Evolutionary conservation across 2,797 vertebrate species (phyloP).

Genomic region (Crocidura indochinensis): DNA sequence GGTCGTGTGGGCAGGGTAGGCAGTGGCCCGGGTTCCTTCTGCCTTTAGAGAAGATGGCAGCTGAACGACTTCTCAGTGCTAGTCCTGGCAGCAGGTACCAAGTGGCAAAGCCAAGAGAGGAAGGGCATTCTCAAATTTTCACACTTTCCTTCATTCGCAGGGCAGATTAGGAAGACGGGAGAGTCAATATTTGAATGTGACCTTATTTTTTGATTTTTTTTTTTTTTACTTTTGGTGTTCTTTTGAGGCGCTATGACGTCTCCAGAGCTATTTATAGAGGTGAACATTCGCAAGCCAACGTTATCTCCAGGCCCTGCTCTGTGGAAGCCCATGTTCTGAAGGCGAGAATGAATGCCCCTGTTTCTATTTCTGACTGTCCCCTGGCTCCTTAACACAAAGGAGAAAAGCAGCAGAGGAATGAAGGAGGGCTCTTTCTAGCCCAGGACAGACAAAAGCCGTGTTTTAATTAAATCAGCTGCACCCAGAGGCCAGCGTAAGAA

Average conservation of each 20-base stretch:
- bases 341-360: background rate
- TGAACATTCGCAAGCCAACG: background rate
- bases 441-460: background rate
- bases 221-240: background rate
- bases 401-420: background rate
- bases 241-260: background rate
- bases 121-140: background rate
- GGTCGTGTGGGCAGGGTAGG: background rate
- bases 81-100: background rate
- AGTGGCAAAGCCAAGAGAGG: background rate
- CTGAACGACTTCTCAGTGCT: background rate
- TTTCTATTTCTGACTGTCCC: slow-evolving; percentile 56
- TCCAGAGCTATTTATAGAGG: slow-evolving; percentile 41
- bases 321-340: background rate
- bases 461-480: slow-evolving; percentile 46
- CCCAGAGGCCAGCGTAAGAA: background rate
- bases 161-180: background rate
- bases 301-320: background rate
- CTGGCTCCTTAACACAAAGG: slow-evolving; percentile 30
- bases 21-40: background rate
- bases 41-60: background rate
- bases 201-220: background rate
- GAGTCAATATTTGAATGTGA: too few species aligned
- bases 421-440: background rate
- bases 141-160: background rate